Evolutionary conservation across 2,113 vertebrate genomes (phyloP), one percentile per base, ranked within the genome.

Genomic region (Pholis gunnellus): DNA sequence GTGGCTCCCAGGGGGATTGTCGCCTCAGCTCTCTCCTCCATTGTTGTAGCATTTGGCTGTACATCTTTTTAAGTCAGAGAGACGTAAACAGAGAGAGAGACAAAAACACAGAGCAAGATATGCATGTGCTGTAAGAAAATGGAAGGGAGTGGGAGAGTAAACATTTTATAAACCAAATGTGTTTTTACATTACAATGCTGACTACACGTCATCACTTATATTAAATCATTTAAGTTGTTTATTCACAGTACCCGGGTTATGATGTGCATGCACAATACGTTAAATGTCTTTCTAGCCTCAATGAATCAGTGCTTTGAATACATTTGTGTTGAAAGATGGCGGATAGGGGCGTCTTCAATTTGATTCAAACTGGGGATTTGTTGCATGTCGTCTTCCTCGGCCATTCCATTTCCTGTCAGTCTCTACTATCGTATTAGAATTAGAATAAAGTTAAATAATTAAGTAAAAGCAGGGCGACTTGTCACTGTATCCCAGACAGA

Each of bases 1-100:
- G 86, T 90, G 87, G 82, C 91, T 91, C 94, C 77, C 90, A 1
- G 70, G 91, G 82, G 92, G 84, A 77, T 54, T 70, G 72, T 82
- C 44, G 36, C 40, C 60, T 87, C 60, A 29, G 13, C 59, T 57
- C 27, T 50, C 34, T 65, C 40, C 82, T 89, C 68, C 52, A 77
- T 84, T 90, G 81, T 89, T 73, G n/a, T n/a, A 38, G 54, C 22
- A 27, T 75, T 79, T 77, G 75, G 72, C 50, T 66, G 64, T 34
- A 22, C 74, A 85, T 65, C 69, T 75, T 80, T 87, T 83, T 65
- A 42, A 75, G 52, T 70, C 52, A 11, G 29, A 13, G 31, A 13
- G 25, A 31, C 18, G 40, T 48, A 60, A 60, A 81, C 0, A 57
- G 63, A 42, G 6, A 50, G 6, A 52, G 22, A 50, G 36, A 31